Evolutionary conservation across 2,113 vertebrate species (phyloP).

Genomic region (Mustela lutreola): DNA sequence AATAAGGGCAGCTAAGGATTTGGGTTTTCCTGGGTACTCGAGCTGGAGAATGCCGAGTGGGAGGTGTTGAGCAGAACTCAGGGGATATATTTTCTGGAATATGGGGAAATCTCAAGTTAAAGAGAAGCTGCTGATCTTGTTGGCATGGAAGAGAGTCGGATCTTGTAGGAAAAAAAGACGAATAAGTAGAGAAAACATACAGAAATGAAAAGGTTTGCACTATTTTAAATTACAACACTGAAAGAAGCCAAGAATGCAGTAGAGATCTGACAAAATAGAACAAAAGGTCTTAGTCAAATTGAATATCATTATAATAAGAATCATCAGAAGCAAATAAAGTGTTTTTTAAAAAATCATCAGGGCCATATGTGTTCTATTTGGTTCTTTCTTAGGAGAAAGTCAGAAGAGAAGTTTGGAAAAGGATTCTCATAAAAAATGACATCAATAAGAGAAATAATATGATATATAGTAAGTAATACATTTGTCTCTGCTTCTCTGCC

Average conservation of each 20-base stretch:
- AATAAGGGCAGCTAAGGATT: background rate
- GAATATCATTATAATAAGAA: background rate
- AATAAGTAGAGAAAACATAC: background rate
- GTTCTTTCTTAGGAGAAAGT: background rate
- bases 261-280: background rate
- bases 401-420: background rate
- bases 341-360: background rate
- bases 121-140: background rate
- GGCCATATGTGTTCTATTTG: background rate
- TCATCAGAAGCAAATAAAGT: background rate
- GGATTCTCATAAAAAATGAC: background rate
- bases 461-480: background rate
- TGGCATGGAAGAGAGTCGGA: background rate
- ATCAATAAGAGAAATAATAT: background rate
- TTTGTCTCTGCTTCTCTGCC: background rate
- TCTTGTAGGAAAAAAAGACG: background rate
- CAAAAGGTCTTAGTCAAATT: background rate
- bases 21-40: background rate
- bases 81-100: conserved; percentile 18
- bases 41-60: background rate
- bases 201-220: background rate
- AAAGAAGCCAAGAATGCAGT: background rate
- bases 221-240: conserved; percentile 3
- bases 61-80: background rate
- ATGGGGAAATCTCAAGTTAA: background rate